phyloP scores from a whole-genome alignment of 2,113 vertebrate genomes.

The Odobenus rosmarus region DNA sequence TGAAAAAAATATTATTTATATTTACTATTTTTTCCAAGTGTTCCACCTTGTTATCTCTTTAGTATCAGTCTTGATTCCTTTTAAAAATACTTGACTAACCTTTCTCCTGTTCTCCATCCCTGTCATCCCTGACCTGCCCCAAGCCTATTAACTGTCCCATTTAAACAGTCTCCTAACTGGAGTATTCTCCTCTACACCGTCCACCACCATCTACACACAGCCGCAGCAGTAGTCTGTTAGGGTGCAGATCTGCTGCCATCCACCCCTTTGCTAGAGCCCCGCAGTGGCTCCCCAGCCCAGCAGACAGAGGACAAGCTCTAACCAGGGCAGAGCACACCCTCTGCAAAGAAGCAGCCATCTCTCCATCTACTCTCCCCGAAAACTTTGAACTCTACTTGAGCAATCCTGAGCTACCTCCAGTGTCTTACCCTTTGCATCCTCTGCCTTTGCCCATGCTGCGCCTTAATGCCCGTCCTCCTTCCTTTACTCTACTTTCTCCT shows the following conservation, averaged over 20 bases:
- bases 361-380: background rate
- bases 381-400: background rate
- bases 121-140: background rate
- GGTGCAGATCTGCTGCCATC: background rate
- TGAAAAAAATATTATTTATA: background rate
- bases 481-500: background rate
- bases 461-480: background rate
- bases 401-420: too few relatives aligned
- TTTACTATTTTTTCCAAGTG: background rate
- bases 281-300: too few relatives aligned
- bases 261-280: background rate
- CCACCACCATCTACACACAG: background rate
- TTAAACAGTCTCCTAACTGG: background rate
- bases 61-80: background rate
- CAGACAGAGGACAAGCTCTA: background rate
- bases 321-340: background rate
- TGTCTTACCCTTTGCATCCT: too few relatives aligned
- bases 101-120: background rate
- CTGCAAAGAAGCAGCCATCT: background rate
- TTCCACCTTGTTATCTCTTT: background rate
- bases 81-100: background rate
- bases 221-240: background rate
- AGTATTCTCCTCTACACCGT: background rate
- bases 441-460: background rate
- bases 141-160: background rate